Conservation (phyloP, 2,888 invertebrate species). For the Agrilus cyanescens region DNA sequence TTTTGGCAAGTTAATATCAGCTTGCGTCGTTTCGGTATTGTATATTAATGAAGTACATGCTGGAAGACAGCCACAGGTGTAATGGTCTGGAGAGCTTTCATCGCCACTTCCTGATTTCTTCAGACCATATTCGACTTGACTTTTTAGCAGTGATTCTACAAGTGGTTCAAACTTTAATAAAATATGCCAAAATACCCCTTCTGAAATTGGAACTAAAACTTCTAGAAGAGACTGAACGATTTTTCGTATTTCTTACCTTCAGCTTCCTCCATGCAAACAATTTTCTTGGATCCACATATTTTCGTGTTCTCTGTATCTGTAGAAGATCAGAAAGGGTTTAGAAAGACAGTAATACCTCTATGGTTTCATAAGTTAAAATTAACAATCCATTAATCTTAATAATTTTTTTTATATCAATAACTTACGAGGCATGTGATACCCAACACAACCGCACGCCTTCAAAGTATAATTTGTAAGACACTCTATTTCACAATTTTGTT, state of each 20-base stretch:
- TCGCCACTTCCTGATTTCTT: slow-evolving; percentile 9
- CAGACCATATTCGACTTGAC: slow-evolving; percentile 38
- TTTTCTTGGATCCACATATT: slow-evolving; percentile 47
- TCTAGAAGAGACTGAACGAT: no score
- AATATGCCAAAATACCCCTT: not conserved
- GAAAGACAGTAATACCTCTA: no score
- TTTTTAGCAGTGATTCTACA: slow-evolving; percentile 41
- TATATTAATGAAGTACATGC: slow-evolving; percentile 59
- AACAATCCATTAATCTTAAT: no score
- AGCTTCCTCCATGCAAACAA: slow-evolving; percentile 41
- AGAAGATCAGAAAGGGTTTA: slow-evolving; percentile 24
- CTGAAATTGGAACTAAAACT: no score
- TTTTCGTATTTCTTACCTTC: slow-evolving; percentile 37
- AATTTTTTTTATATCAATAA: no score
- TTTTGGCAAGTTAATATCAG: slow-evolving; percentile 51
- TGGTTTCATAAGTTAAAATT: not conserved
- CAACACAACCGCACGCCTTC: slow-evolving; percentile 52
- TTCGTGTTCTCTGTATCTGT: slow-evolving; percentile 42
- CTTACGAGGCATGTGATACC: slow-evolving; percentile 57
- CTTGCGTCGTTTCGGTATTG: slow-evolving; percentile 61
- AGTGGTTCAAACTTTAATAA: no score
- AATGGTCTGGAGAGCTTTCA: slow-evolving; percentile 17
- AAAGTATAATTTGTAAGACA: slow-evolving; percentile 57
- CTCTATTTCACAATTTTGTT: slow-evolving; percentile 62
- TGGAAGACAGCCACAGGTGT: slow-evolving; percentile 46